phyloP scores from a whole-genome alignment of 2,888 invertebrate species.

The Lasioglossum calceatum region DNA sequence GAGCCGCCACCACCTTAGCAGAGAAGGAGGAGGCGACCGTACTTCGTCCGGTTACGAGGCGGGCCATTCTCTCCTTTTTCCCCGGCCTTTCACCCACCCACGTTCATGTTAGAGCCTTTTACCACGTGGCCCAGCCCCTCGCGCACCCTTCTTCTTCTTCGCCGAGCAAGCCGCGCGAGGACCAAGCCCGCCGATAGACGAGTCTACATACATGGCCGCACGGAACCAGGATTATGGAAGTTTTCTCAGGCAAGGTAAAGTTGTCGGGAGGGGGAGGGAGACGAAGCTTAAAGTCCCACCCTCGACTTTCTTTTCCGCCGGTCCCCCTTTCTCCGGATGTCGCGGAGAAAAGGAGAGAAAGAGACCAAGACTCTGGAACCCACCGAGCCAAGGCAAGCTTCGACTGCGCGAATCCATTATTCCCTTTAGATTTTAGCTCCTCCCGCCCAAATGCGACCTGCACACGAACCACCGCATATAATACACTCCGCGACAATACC shows the following conservation, averaged over 20 bases:
- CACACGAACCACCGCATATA: conserved; percentile 24
- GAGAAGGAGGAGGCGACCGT: conserved; percentile 14
- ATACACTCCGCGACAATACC: not conserved
- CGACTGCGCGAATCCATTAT: conserved; percentile 63
- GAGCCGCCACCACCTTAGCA: conserved; percentile 11
- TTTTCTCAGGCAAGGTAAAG: conserved; percentile 68
- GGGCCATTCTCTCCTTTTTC: conserved; percentile 31
- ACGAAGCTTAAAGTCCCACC: conserved; percentile 67
- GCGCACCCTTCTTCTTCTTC: conserved; percentile 46
- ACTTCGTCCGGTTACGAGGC: conserved; percentile 37
- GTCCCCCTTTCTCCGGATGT: conserved; percentile 27
- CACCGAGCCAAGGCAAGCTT: conserved; percentile 42
- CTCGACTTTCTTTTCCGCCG: conserved; percentile 31
- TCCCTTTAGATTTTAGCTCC: conserved; percentile 60
- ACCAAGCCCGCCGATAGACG: conserved; percentile 45
- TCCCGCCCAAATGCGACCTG: conserved; percentile 37
- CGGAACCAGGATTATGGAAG: conserved; percentile 69
- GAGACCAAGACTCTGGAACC: conserved; percentile 28
- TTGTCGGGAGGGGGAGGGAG: conserved; percentile 39
- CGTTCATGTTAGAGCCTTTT: conserved; percentile 42
- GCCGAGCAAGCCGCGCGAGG: conserved; percentile 5
- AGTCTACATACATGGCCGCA: conserved; percentile 61
- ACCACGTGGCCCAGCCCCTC: conserved; percentile 44
- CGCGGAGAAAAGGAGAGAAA: conserved; percentile 46
- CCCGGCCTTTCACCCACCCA: conserved; percentile 19